These are phyloP conservation scores for Phallusia fumigata DNA, from an alignment of 23 tunicate species.

Conservation along the genomic window DNA sequence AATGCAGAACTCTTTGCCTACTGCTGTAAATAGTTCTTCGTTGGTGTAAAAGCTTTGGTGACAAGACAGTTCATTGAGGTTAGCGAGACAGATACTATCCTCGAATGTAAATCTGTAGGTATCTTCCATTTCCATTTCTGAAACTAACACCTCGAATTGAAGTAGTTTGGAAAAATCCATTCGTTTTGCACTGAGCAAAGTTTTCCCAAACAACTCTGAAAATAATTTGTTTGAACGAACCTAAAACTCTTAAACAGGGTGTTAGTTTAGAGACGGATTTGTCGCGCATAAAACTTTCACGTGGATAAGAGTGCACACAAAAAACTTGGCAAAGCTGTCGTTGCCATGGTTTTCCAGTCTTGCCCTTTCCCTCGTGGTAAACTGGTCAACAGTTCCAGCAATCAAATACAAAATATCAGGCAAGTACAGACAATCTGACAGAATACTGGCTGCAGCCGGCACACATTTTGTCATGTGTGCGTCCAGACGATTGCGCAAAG, in stretches of 20 bases:
- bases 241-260: slow-evolving; percentile 5
- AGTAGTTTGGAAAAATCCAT: too few relatives aligned
- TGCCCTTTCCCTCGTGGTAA: background rate
- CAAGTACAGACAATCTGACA: too few relatives aligned
- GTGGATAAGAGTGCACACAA: slow-evolving; percentile 3
- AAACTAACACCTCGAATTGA: background rate
- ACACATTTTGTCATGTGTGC: slow-evolving; percentile 15
- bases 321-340: background rate
- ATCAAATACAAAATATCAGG: slow-evolving; percentile 17
- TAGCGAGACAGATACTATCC: too few relatives aligned
- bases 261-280: slow-evolving; percentile 2
- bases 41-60: slow-evolving; percentile 17
- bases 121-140: slow-evolving; percentile 2
- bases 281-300: slow-evolving; percentile 9
- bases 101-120: too few relatives aligned
- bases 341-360: background rate
- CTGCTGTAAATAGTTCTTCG: background rate
- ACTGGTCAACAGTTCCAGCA: background rate
- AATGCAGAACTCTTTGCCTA: slow-evolving; percentile 26
- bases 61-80: background rate
- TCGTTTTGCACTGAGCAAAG: slow-evolving; percentile 4
- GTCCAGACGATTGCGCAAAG: background rate
- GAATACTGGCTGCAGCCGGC: background rate
- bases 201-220: slow-evolving; percentile 13
- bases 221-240: background rate